A percentile compares a stretch with the other conserved stretches of the same genome.
Evolutionary conservation across 2,797 vertebrate species (phyloP).

Genomic region (Dromococcyx pavoninus): DNA sequence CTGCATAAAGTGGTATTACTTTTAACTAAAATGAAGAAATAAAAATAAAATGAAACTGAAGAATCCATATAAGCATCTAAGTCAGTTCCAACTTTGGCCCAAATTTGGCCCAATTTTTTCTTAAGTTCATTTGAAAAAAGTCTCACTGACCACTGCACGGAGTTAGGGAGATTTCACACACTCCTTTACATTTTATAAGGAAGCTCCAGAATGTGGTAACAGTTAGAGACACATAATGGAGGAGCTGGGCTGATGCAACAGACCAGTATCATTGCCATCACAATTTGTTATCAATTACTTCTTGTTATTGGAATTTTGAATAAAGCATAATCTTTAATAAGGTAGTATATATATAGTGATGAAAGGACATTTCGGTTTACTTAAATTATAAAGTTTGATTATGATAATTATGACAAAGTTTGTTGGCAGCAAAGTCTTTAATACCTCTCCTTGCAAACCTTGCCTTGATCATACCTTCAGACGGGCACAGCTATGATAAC

Average conservation of each 20-base stretch:
- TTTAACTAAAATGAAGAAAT: background rate
- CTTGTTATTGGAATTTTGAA: background rate
- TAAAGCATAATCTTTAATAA: background rate
- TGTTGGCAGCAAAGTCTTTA: background rate
- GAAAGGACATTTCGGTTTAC: background rate
- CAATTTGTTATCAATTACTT: background rate
- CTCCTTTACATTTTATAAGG: background rate
- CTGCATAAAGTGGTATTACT: background rate
- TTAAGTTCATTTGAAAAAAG: background rate
- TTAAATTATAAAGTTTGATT: background rate
- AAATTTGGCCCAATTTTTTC: background rate
- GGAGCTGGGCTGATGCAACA: background rate
- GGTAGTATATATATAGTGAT: rapidly evolving
- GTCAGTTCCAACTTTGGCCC: background rate
- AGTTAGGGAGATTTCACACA: rapidly evolving
- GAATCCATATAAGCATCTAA: background rate
- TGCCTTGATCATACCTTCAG: background rate
- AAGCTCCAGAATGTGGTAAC: background rate
- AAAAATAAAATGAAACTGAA: background rate
- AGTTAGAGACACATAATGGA: background rate
- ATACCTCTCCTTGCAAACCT: background rate
- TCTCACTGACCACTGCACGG: background rate
- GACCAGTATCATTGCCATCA: background rate
- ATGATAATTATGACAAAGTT: background rate
- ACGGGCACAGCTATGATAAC: rapidly evolving